Evolutionary conservation across 2,888 invertebrate genomes (phyloP).

Genomic region (Mythimna vitellina): DNA sequence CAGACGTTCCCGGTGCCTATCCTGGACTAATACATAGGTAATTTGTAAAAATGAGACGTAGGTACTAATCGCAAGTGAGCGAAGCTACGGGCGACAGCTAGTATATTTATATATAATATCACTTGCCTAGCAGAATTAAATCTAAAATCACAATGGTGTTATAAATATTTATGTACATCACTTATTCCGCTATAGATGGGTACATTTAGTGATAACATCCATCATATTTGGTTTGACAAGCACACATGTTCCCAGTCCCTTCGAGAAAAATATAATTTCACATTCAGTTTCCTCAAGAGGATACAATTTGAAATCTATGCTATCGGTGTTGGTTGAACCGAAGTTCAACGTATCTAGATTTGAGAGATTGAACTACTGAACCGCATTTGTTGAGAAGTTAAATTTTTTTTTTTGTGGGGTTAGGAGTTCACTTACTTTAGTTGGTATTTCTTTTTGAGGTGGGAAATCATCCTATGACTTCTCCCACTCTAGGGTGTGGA

Average conservation of each 20-base stretch:
- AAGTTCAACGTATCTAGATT: background rate
- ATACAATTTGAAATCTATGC: constrained; percentile 56
- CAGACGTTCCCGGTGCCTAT: no score
- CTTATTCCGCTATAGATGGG: constrained; percentile 11
- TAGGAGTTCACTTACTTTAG: background rate
- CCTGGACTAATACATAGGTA: no score
- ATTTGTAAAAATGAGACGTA: no score
- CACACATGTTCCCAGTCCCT: constrained; percentile 61
- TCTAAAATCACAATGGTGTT: constrained; percentile 7
- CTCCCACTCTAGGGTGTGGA: no score
- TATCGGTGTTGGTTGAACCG: background rate
- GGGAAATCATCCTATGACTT: no score
- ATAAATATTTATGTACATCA: constrained; percentile 4
- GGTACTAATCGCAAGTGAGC: no score
- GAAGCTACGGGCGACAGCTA: no score
- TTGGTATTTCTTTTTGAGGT: background rate
- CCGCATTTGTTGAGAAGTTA: background rate
- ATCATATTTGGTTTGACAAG: constrained; percentile 70
- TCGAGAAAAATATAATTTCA: constrained; percentile 68
- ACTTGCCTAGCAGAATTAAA: background rate
- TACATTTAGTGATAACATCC: constrained; percentile 56
- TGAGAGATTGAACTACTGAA: background rate
- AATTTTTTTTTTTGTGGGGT: background rate
- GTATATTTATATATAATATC: no score
- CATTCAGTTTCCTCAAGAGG: constrained; percentile 54